phyloP scores from a whole-genome alignment of 2,113 vertebrate genomes.

The Amphilophus citrinellus region DNA sequence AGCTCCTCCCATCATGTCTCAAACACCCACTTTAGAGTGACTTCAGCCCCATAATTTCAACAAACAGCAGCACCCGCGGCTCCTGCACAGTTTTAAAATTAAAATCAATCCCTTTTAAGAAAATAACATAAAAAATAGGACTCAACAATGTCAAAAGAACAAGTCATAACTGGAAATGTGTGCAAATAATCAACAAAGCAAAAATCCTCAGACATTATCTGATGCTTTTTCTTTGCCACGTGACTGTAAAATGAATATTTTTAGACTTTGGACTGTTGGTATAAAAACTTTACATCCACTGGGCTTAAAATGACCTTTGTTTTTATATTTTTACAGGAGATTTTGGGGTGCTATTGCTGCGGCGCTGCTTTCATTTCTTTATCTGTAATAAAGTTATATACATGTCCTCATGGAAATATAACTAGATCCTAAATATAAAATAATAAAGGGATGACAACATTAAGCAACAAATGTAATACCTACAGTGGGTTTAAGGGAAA shows the following conservation, averaged over 20 bases:
- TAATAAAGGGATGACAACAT: neutral
- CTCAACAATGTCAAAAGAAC: neutral
- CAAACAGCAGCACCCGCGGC: slow-evolving; percentile 1
- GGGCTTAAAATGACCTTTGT: neutral
- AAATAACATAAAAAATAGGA: neutral
- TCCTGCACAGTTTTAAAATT: neutral
- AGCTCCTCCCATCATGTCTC: neutral
- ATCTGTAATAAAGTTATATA: neutral
- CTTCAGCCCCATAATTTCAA: neutral
- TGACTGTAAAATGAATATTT: neutral
- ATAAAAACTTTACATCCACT: neutral
- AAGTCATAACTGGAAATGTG: too few relatives aligned
- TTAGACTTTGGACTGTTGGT: neutral
- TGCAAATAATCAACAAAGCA: too few relatives aligned
- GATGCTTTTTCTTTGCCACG: neutral
- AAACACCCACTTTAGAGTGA: neutral
- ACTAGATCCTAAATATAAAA: neutral
- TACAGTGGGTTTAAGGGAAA: neutral
- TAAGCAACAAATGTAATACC: neutral
- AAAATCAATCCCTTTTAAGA: neutral
- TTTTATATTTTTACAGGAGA: neutral
- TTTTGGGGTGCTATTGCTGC: neutral
- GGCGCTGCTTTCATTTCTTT: neutral
- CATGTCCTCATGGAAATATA: neutral
- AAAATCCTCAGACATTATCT: neutral